Conservation (phyloP, 1,140 invertebrate species). For the Pomacea maculata region DNA sequence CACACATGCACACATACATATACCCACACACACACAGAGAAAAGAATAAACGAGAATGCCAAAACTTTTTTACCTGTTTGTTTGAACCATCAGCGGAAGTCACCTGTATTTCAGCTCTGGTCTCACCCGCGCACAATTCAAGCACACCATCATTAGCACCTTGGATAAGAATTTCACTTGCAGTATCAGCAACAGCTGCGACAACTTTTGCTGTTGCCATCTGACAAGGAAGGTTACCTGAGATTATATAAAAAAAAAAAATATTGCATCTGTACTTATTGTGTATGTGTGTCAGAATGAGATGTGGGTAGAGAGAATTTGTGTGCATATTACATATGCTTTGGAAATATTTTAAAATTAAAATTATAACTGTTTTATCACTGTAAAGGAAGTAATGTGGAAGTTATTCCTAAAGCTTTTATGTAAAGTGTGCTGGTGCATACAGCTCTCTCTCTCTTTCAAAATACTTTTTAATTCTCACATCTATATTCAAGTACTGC, state of each 20-base stretch:
- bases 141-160: constrained; percentile 35
- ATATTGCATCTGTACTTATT: background rate
- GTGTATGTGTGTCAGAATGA: background rate
- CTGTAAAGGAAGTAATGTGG: no score
- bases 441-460: no score
- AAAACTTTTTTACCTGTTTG: constrained; percentile 43
- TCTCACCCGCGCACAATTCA: constrained; percentile 49
- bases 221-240: constrained; percentile 50
- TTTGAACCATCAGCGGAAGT: constrained; percentile 57
- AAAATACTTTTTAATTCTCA: constrained; percentile 33
- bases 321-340: no score
- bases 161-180: constrained; percentile 39
- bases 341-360: no score
- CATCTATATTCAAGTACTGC: constrained; percentile 50
- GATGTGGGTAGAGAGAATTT: no score
- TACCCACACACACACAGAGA: background rate
- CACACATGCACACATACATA: background rate
- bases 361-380: no score
- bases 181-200: constrained; percentile 47
- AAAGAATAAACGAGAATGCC: background rate
- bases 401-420: no score
- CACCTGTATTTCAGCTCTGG: constrained; percentile 45
- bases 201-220: constrained; percentile 36
- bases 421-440: no score
- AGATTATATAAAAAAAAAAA: constrained; percentile 3